Percentiles rank a stretch among this genome's conserved stretches.
phyloP scores from a whole-genome alignment of 2,113 vertebrate genomes.

The Pluvianellus socialis region DNA sequence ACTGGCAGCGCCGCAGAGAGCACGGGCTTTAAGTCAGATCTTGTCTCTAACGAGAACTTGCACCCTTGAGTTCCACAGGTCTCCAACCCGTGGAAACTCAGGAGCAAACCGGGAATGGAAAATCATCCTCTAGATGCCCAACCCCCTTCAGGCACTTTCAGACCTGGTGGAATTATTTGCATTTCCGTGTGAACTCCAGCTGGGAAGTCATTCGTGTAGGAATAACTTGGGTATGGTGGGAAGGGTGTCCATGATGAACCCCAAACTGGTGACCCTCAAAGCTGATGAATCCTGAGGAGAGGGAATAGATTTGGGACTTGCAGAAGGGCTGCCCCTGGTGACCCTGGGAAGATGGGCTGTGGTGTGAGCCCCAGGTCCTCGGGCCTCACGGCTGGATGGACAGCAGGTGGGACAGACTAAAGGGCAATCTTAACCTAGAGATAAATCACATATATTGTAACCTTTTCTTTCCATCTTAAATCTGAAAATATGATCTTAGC shows the following conservation, averaged over 20 bases:
- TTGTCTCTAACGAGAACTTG: background rate
- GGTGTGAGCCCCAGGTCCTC: background rate
- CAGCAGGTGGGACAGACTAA: background rate
- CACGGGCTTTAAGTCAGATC: background rate
- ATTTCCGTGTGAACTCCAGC: background rate
- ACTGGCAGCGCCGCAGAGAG: background rate
- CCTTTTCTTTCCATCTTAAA: background rate
- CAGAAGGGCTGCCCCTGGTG: background rate
- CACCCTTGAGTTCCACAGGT: accelerated
- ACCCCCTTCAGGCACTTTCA: background rate
- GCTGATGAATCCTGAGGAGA: background rate
- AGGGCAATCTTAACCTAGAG: background rate
- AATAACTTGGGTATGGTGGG: accelerated
- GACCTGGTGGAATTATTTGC: background rate
- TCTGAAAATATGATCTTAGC: background rate
- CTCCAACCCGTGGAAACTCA: background rate
- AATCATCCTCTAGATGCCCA: background rate
- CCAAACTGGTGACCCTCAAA: background rate
- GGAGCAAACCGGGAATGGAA: background rate
- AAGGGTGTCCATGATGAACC: background rate
- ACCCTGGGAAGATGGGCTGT: background rate
- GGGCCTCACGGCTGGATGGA: background rate
- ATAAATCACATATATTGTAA: accelerated
- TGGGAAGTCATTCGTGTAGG: background rate
- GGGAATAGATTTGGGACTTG: background rate